These are phyloP conservation scores for Neodiprion virginianus DNA, from an alignment of 1,140 invertebrate genomes.

Conservation along the genomic window DNA sequence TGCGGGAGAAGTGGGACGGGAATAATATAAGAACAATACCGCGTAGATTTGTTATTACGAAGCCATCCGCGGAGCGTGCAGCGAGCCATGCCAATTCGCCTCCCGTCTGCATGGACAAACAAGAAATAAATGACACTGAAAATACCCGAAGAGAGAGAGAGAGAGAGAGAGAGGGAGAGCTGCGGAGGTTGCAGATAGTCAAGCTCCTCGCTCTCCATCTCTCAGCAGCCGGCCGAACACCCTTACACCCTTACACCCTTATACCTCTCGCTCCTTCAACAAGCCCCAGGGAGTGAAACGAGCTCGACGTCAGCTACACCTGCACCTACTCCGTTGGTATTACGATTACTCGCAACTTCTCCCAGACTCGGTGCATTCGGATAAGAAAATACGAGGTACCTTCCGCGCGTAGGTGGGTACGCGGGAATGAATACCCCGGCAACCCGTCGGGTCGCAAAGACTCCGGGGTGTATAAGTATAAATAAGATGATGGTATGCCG, in stretches of 20 bases:
- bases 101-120: too few relatives aligned
- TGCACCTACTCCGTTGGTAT: too few relatives aligned
- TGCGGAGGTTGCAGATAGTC: too few relatives aligned
- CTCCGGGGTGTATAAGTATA: not conserved
- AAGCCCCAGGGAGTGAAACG: not conserved
- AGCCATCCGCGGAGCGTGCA: too few relatives aligned
- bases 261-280: not conserved
- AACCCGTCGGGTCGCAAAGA: not conserved
- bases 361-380: not conserved
- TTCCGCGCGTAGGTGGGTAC: not conserved
- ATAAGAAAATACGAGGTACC: not conserved
- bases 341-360: too few relatives aligned
- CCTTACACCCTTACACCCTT: not conserved
- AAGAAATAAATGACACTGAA: too few relatives aligned
- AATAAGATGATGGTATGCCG: conserved; percentile 2
- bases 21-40: not conserved
- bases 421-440: not conserved
- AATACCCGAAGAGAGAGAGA: too few relatives aligned
- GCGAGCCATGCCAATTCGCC: too few relatives aligned
- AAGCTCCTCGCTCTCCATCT: too few relatives aligned
- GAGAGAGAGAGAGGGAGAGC: too few relatives aligned
- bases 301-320: not conserved
- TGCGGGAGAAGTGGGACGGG: not conserved
- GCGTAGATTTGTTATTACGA: too few relatives aligned
- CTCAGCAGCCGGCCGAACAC: too few relatives aligned